A percentile compares a stretch with the other conserved stretches of the same genome.
These are phyloP conservation scores for Rhamphomyia laevipes DNA, from an alignment of 2,888 invertebrate species.

Conservation along the genomic window DNA sequence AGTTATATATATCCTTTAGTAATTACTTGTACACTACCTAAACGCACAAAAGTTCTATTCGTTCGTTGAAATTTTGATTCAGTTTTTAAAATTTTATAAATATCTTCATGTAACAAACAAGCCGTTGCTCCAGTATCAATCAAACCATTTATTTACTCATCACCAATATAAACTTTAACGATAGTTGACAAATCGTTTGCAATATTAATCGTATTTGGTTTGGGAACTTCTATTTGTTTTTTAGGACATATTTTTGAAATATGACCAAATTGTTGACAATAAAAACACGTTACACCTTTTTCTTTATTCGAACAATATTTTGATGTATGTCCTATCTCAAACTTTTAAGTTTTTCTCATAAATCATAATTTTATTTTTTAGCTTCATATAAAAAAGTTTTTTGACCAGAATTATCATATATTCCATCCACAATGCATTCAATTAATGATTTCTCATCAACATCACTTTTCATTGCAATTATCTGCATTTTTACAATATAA, in stretches of 20 bases:
- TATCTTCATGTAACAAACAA: neutral
- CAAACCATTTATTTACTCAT: neutral
- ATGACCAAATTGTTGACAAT: neutral
- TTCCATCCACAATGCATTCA: neutral
- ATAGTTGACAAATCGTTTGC: neutral
- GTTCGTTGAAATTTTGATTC: neutral
- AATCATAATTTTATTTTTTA: neutral
- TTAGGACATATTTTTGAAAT: neutral
- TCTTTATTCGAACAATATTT: neutral
- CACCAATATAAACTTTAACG: neutral
- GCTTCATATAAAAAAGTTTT: neutral
- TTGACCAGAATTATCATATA: neutral
- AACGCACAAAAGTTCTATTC: neutral
- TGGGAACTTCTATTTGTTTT: neutral
- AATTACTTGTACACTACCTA: neutral
- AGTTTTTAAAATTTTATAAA: neutral
- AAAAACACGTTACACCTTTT: neutral
- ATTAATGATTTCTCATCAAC: neutral
- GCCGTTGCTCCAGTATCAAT: neutral
- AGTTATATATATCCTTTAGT: neutral
- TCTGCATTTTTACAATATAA: too few relatives aligned
- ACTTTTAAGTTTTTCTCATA: neutral
- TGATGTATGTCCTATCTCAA: neutral
- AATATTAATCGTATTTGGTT: neutral
- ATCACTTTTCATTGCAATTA: too few relatives aligned